Conservation (phyloP, 2,888 invertebrate genomes). For the Gerosis bhagava region DNA sequence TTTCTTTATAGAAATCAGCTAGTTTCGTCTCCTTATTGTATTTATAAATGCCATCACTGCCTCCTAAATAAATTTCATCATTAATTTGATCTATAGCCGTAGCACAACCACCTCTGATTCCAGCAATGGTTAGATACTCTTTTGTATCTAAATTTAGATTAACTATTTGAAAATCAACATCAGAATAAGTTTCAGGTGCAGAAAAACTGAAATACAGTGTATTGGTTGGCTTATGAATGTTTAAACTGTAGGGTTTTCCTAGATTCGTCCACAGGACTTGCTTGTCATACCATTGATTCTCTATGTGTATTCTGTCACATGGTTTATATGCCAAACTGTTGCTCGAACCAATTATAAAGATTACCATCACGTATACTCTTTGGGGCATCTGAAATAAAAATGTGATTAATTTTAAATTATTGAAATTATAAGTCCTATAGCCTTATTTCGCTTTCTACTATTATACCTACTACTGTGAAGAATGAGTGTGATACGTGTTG, state of each 20-base stretch:
- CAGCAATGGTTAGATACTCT: conserved; percentile 49
- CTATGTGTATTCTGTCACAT: conserved; percentile 51
- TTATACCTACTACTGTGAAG: no score
- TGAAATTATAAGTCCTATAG: no score
- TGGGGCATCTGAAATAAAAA: conserved; percentile 17
- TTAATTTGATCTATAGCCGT: conserved; percentile 52
- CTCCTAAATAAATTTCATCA: conserved; percentile 59
- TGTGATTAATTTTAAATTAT: no score
- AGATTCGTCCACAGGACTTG: conserved; percentile 46
- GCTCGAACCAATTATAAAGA: conserved; percentile 1
- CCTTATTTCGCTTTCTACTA: no score
- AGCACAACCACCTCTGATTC: conserved; percentile 57
- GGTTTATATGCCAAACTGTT: conserved; percentile 32
- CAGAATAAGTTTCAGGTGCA: conserved; percentile 48
- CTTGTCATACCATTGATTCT: conserved; percentile 50
- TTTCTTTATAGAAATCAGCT: conserved; percentile 55
- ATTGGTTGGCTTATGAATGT: conserved; percentile 51
- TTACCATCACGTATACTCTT: neutral
- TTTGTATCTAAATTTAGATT: conserved; percentile 47
- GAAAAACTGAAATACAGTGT: conserved; percentile 57
- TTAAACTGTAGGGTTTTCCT: conserved; percentile 54
- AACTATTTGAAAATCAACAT: conserved; percentile 57
- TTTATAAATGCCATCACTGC: conserved; percentile 61
- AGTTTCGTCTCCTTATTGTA: conserved; percentile 54
- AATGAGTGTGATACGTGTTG: no score